Conservation (phyloP, 2,113 vertebrate genomes). For the Vanacampus margaritifer region DNA sequence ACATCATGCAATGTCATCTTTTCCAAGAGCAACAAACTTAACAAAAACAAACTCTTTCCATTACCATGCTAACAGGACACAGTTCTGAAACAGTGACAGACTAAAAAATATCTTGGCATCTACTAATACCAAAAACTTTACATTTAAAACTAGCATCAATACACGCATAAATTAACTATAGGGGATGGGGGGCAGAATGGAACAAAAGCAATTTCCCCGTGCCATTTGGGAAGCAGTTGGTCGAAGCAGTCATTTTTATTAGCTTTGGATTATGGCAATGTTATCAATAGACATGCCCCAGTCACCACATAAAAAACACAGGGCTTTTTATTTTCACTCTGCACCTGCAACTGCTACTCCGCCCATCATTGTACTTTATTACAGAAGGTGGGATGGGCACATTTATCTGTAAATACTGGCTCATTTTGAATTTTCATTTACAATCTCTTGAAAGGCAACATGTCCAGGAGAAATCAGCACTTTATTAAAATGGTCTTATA, state of each 20-base stretch:
- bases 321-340: background rate
- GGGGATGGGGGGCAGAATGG: no score
- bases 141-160: background rate
- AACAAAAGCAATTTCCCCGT: background rate
- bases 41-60: background rate
- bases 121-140: background rate
- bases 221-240: background rate
- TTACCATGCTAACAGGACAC: background rate
- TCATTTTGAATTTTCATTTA: background rate
- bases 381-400: background rate
- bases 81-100: background rate
- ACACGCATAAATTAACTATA: background rate
- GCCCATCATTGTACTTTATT: slow-evolving; percentile 1
- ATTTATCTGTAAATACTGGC: background rate
- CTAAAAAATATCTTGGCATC: background rate
- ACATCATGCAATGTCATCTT: background rate
- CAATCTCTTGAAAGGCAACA: background rate
- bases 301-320: background rate
- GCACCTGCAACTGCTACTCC: background rate
- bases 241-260: background rate
- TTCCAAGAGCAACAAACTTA: background rate
- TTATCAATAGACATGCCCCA: background rate
- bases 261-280: background rate
- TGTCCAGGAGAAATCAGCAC: background rate
- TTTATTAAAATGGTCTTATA: background rate